phyloP scores from a whole-genome alignment of 2,797 vertebrate species.

The Diplodus puntazzo region DNA sequence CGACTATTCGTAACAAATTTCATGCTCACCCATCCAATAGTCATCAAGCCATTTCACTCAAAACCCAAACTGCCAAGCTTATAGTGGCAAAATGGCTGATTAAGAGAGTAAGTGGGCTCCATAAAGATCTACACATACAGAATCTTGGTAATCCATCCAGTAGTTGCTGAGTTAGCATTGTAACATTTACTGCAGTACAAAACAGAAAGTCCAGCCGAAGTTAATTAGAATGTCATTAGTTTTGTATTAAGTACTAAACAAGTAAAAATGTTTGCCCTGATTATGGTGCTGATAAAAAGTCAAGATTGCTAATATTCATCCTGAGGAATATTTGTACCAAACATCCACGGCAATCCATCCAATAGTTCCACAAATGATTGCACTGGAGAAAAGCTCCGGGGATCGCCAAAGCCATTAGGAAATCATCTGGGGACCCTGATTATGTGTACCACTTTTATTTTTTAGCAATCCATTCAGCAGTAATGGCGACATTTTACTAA shows the following conservation, averaged over 20 bases:
- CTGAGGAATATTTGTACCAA: neutral
- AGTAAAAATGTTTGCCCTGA: neutral
- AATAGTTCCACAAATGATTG: neutral
- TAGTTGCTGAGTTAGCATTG: neutral
- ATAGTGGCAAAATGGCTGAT: no score
- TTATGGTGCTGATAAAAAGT: neutral
- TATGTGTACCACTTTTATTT: no score
- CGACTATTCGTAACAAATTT: neutral
- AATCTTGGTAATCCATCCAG: no score
- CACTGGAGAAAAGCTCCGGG: neutral
- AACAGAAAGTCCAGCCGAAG: neutral
- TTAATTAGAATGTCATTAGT: neutral
- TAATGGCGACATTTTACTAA: neutral
- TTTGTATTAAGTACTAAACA: neutral
- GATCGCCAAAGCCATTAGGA: neutral
- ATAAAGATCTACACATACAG: neutral
- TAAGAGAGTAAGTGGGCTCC: neutral
- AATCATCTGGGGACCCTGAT: neutral
- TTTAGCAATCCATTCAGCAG: neutral
- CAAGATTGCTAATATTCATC: neutral
- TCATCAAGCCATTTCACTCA: neutral
- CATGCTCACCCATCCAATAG: neutral
- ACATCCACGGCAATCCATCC: neutral
- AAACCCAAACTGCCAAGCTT: neutral
- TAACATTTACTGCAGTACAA: neutral